A percentile compares a stretch with the other conserved stretches of the same genome.
phyloP scores from a whole-genome alignment of 2,113 vertebrate genomes.

The Nerophis ophidion region DNA sequence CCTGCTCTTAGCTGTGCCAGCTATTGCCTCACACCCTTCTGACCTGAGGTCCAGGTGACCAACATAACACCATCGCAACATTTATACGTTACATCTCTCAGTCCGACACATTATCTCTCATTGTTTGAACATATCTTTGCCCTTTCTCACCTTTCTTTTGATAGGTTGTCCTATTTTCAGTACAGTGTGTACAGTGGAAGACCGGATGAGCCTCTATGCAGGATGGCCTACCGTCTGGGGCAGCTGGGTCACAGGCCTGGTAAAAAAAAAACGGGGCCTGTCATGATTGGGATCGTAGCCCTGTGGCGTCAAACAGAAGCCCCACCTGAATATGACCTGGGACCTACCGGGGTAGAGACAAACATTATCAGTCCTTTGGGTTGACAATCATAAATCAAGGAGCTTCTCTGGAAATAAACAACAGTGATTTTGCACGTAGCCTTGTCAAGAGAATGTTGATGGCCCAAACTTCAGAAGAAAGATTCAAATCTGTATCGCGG shows the following conservation, averaged over 20 bases:
- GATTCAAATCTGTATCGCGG: no score
- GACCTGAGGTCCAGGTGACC: slow-evolving; percentile 51
- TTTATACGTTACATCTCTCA: slow-evolving; percentile 46
- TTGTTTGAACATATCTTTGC: slow-evolving; percentile 57
- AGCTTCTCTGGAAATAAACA: slow-evolving; percentile 4
- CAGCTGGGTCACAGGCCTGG: slow-evolving; percentile 36
- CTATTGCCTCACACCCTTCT: slow-evolving; percentile 53
- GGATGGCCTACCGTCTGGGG: slow-evolving; percentile 40
- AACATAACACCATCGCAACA: slow-evolving; percentile 41
- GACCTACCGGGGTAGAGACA: slow-evolving; percentile 15
- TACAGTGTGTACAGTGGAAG: slow-evolving; percentile 33
- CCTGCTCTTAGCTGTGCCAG: slow-evolving; percentile 51
- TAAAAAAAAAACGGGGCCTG: slow-evolving; percentile 20
- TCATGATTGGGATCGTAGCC: slow-evolving; percentile 30
- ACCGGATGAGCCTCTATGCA: slow-evolving; percentile 42
- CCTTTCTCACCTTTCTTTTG: slow-evolving; percentile 58
- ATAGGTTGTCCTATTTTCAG: slow-evolving; percentile 51
- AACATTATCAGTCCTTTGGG: slow-evolving; percentile 29
- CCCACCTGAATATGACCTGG: slow-evolving; percentile 45
- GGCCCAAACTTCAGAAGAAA: no score
- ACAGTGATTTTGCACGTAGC: slow-evolving; percentile 16
- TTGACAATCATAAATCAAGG: slow-evolving; percentile 30
- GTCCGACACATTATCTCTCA: slow-evolving; percentile 53
- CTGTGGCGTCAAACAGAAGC: slow-evolving; percentile 58
- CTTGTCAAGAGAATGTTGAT: no score